Conservation (phyloP, 1,140 invertebrate genomes). For the Littorina saxatilis region DNA sequence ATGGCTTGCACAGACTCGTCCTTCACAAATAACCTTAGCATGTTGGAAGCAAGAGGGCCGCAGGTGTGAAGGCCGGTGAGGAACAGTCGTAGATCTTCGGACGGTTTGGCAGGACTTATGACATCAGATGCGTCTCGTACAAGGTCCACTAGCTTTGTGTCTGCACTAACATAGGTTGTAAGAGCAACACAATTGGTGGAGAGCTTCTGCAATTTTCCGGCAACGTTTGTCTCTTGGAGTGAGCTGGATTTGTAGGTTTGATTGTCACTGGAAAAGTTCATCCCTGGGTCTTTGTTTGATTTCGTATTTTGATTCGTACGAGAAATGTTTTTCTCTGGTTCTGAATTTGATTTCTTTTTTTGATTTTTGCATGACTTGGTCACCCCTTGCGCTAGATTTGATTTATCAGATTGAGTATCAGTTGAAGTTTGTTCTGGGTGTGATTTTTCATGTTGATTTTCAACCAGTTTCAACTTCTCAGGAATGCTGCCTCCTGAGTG, state of each 20-base stretch:
- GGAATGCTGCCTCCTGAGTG: too few species aligned
- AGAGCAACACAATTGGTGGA: constrained; percentile 36
- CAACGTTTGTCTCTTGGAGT: too few species aligned
- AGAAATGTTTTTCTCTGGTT: too few species aligned
- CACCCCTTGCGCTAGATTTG: too few species aligned
- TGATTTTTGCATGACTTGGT: too few species aligned
- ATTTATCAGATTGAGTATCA: background rate
- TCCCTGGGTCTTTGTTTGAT: too few species aligned
- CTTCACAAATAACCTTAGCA: constrained; percentile 62
- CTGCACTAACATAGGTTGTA: constrained; percentile 39
- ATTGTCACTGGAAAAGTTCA: background rate
- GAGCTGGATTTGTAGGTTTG: background rate
- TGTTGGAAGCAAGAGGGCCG: constrained; percentile 65
- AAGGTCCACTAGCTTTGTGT: constrained; percentile 38
- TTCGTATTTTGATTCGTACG: too few species aligned
- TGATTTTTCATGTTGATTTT: too few species aligned
- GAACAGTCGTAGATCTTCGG: constrained; percentile 40
- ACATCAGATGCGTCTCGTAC: background rate
- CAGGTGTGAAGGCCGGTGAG: constrained; percentile 71
- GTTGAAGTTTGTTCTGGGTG: background rate
- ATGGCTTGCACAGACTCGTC: constrained; percentile 49
- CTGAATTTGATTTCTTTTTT: too few species aligned
- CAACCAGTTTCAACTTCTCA: too few species aligned
- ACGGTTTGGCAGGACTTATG: constrained; percentile 12
- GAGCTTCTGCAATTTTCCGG: too few species aligned